phyloP scores from a whole-genome alignment of 2,797 vertebrate genomes.

The Oceanodroma leucorhoa region DNA sequence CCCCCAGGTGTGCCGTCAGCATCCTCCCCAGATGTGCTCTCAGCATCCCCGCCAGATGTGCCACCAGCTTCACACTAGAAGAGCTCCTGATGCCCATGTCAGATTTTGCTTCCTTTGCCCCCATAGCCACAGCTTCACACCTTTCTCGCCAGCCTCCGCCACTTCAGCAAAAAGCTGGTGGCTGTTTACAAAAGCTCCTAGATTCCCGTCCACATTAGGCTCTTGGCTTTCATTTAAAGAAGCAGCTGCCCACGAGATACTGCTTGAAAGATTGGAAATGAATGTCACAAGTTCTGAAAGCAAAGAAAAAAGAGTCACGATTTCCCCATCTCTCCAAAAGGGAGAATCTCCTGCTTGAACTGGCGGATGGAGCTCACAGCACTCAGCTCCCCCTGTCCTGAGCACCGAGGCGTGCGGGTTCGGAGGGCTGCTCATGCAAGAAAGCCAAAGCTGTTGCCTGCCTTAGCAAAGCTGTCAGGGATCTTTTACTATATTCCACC shows the following conservation, averaged over 20 bases:
- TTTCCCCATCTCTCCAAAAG: background rate
- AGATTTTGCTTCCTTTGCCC: background rate
- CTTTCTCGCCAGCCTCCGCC: background rate
- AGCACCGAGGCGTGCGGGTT: background rate
- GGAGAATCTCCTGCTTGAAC: background rate
- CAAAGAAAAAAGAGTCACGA: background rate
- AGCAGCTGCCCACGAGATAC: background rate
- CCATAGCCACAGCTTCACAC: background rate
- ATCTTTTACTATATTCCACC: background rate
- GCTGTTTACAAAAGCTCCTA: background rate
- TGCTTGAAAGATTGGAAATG: background rate
- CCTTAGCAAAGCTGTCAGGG: slow-evolving; percentile 12
- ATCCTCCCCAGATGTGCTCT: background rate
- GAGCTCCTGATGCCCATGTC: background rate
- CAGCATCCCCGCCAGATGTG: background rate
- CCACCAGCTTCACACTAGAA: background rate
- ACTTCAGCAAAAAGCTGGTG: background rate
- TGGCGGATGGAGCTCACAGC: fast-evolving
- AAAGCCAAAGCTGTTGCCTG: slow-evolving; percentile 20
- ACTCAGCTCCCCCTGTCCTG: background rate
- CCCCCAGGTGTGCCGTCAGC: too few relatives aligned
- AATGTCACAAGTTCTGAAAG: background rate
- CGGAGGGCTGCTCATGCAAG: background rate
- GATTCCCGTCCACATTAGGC: background rate
- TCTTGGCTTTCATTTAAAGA: background rate